Base-by-base conservation (phyloP, 2,797 vertebrate species). In the Eulemur mongoz region DNA sequence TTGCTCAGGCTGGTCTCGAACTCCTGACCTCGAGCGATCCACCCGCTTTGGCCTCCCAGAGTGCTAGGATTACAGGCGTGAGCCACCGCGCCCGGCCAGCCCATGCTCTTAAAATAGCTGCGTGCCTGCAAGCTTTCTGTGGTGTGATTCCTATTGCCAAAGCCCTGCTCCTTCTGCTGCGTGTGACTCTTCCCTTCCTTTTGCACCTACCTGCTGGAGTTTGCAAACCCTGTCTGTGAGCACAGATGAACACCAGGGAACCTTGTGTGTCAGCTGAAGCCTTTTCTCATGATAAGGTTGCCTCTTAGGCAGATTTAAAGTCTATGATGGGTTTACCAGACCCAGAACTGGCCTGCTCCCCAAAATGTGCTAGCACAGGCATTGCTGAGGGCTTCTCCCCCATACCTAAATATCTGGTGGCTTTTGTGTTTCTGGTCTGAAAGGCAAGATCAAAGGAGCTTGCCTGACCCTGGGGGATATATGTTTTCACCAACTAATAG, bases 361-460 rank as follows among this genome's bases (percentile, higher is more conserved):
- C 89, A 91, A 73, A 85, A 76, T 27, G 18, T 70, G 32, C 73
- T 76, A 54, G 67, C 73, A 11, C 27, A 52, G 78, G n/a, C 43
- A 22, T 61, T 30, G n/a, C 70, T 65, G 45, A 30, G 48, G 38
- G 40, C 63, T 54, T 76, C 84, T 65, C n/a, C 45, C 45, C 30
- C 1, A 80, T 35, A 76, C 30, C 43, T 67, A 61, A 87, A 72
- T 65, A 32, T 70, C 25, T 54, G 20, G 59, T 91, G 38, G 45
- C 45, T 73, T 93, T 57, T 80, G 61, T 91, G 84, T 79, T 95
- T 95, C 94, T 78, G 92, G 63, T 69, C 78, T 83, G 82, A 76
- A 93, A 95, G 83, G 63, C 45, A 89, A 65, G 63, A 95, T 84
- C 90, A 93, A 76, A 97, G 79, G 27, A 81, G 65, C 52, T 3